Conservation (phyloP, 2,888 invertebrate species). For the Tolmerus cingulatus region DNA sequence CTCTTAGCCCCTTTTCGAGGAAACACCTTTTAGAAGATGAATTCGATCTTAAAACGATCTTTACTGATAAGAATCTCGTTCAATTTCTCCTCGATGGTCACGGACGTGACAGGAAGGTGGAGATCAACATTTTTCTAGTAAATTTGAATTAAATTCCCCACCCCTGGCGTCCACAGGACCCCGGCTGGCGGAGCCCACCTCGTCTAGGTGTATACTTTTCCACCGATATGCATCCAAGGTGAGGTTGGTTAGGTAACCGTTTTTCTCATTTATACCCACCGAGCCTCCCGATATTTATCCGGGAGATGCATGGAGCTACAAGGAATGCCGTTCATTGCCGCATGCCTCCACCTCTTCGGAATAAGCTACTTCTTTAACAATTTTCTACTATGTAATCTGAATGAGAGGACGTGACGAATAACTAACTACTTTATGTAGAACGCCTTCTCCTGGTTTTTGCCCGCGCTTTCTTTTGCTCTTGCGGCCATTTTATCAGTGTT, state of each 20-base stretch:
- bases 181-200: background rate
- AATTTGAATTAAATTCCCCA: conserved; percentile 32
- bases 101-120: conserved; percentile 45
- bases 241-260: conserved; percentile 32
- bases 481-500: conserved; percentile 37
- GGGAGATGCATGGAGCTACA: conserved; percentile 8
- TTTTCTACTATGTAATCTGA: conserved; percentile 43
- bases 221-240: conserved; percentile 26
- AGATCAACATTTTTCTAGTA: conserved; percentile 34
- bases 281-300: conserved; percentile 24
- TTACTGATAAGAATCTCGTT: conserved; percentile 43
- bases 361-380: conserved; percentile 39
- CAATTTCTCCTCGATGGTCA: conserved; percentile 33
- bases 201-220: background rate
- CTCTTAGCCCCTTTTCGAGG: conserved; percentile 21
- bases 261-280: conserved; percentile 25
- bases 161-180: background rate
- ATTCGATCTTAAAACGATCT: conserved; percentile 42
- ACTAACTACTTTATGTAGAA: conserved; percentile 46
- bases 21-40: conserved; percentile 41
- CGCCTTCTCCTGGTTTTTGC: conserved; percentile 40
- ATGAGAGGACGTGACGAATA: conserved; percentile 48
- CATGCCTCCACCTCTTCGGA: conserved; percentile 34
- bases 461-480: conserved; percentile 3
- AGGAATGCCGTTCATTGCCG: conserved; percentile 38